Conservation (phyloP, 1,140 invertebrate genomes). For the Musca domestica region DNA sequence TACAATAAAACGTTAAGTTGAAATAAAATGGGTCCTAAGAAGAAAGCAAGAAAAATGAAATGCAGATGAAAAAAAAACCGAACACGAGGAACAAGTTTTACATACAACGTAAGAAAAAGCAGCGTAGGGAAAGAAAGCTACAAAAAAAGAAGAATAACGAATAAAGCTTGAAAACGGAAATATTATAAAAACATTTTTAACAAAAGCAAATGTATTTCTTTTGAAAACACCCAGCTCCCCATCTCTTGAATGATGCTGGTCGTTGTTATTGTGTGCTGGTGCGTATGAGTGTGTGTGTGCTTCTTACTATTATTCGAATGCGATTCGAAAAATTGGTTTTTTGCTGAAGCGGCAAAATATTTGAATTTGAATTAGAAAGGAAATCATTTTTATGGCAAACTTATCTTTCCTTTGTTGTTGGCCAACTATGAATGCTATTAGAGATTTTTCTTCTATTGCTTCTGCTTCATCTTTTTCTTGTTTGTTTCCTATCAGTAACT, state of each 20-base stretch:
- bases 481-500: no score
- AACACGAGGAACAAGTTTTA: slow-evolving; percentile 6
- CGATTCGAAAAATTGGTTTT: slow-evolving; percentile 18
- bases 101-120: not conserved
- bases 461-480: slow-evolving; percentile 1
- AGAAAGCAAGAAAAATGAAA: no score
- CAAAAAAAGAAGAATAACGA: no score
- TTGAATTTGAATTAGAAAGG: slow-evolving; percentile 19
- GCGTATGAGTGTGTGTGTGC: not conserved
- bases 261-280: not conserved
- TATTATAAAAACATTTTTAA: slow-evolving; percentile 4
- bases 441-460: slow-evolving; percentile 13
- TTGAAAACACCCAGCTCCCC: not conserved
- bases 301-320: slow-evolving; percentile 4
- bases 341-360: slow-evolving; percentile 21
- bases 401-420: slow-evolving; percentile 9
- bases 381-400: slow-evolving; percentile 21
- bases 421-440: not conserved
- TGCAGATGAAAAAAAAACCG: not conserved
- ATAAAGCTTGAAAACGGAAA: no score
- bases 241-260: not conserved
- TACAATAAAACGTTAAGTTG: slow-evolving; percentile 20
- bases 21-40: slow-evolving; percentile 3
- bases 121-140: not conserved
- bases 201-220: slow-evolving; percentile 19